Base-by-base conservation (phyloP, 2,888 invertebrate genomes). In the Ptychoptera contaminata region DNA sequence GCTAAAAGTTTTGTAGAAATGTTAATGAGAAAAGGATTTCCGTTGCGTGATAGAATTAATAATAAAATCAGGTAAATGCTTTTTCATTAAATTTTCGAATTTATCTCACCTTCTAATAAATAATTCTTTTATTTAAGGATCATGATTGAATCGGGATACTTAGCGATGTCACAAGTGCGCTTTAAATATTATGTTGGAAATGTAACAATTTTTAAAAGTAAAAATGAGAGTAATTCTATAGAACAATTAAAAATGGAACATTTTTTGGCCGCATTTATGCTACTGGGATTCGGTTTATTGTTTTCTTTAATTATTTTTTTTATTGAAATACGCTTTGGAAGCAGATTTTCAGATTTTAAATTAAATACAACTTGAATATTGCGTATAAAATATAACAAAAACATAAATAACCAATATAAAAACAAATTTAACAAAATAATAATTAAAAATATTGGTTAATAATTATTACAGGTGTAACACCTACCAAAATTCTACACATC, bases 401-500 rank as follows among this genome's bases (percentile, higher is more conserved):
- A n/a, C 9, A 7, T n/a, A 32, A 11, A 4, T 9, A 3, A 9
- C 32, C 9, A 9, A 9, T 2, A 32, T 11, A 32, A 3, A 32
- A 32, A 32, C 3, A 11, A 32, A 9, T 36, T 12, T 12, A 36
- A 36, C 12, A 11, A 36, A 12, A 36, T 2, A 12, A 12, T 36
- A 12, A 11, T 14, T 12, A 36, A 32, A 41, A 31, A 40, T 40
- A 15, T n/a, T n/a, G n/a, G n/a, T n/a, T n/a, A n/a, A n/a, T n/a
- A n/a, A 23, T 23, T 23, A 7, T 23, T 23, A 23, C 23, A 23
- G 23, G 23, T 23, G 23, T 8, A n/a, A 31, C 37, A 46, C 47
- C 37, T 45, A 41, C 42, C 41, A 44, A 16, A 43, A 31, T 50
- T 39, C 51, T 54, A 54, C 47, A 54, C 54, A 45, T 51, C 50